These are phyloP conservation scores for Xiphorhynchus elegans DNA, from an alignment of 2,113 vertebrate genomes.

Conservation along the genomic window DNA sequence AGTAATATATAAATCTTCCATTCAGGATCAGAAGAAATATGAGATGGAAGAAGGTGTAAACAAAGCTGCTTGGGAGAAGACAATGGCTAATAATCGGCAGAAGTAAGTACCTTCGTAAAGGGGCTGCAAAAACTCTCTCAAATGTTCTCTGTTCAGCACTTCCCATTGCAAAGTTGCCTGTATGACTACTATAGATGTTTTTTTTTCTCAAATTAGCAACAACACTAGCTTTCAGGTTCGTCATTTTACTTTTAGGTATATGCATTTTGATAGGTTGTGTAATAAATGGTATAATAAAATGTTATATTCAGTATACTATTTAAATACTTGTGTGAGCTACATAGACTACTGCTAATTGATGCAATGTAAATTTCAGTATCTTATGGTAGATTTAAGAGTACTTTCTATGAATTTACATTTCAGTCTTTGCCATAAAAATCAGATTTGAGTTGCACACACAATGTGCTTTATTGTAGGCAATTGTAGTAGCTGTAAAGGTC, in stretches of 20 bases:
- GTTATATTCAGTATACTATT: not conserved
- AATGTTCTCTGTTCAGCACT: not conserved
- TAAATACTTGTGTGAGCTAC: not conserved
- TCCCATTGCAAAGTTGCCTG: not conserved
- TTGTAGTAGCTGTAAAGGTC: not conserved
- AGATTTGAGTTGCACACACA: not conserved
- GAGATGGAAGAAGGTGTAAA: conserved; percentile 86
- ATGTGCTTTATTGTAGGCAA: not conserved
- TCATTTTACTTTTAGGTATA: not conserved
- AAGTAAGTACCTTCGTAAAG: conserved; percentile 77
- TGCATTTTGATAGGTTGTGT: not conserved
- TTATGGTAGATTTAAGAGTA: not conserved
- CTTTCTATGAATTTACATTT: not conserved
- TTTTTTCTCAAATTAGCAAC: not conserved
- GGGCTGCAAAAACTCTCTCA: not conserved
- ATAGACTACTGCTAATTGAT: not conserved
- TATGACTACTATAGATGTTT: not conserved
- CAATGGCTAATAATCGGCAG: conserved; percentile 86
- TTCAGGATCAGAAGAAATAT: conserved; percentile 89
- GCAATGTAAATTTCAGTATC: not conserved
- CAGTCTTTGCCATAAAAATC: not conserved
- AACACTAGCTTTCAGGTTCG: not conserved
- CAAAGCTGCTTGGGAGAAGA: conserved; percentile 93
- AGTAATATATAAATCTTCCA: not conserved
- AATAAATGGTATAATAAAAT: not conserved